phyloP scores from a whole-genome alignment of 1,140 invertebrate species.

The Aphis gossypii region DNA sequence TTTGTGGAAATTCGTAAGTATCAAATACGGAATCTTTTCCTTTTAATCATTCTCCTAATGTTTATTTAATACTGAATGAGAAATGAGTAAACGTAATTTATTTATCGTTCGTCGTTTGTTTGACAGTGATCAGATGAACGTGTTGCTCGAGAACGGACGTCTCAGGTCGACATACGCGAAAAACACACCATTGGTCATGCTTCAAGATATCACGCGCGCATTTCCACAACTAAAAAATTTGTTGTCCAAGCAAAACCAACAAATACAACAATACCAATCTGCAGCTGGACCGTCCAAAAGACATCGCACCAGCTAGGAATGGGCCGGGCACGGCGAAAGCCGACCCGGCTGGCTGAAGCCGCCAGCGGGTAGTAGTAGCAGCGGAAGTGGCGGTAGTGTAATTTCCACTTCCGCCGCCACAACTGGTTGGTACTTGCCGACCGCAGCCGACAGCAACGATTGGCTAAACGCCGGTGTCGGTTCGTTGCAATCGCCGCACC shows the following conservation, averaged over 20 bases:
- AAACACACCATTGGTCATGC: neutral
- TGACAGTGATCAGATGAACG: neutral
- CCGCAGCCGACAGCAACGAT: slow-evolving; percentile 20
- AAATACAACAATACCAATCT: slow-evolving; percentile 63
- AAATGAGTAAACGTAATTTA: too few species aligned
- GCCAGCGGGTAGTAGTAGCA: neutral
- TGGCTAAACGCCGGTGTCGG: slow-evolving; percentile 39
- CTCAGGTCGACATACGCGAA: neutral
- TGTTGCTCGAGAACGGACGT: slow-evolving; percentile 31
- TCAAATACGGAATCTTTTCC: neutral
- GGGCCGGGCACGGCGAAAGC: slow-evolving; percentile 48
- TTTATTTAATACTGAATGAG: neutral
- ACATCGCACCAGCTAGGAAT: slow-evolving; percentile 49
- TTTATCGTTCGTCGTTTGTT: neutral
- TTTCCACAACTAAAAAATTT: neutral
- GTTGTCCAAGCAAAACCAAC: neutral
- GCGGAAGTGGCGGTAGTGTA: neutral
- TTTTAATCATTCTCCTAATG: neutral
- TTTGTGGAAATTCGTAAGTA: slow-evolving; percentile 38
- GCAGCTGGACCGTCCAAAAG: neutral
- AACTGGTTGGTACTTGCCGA: neutral
- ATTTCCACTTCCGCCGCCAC: neutral
- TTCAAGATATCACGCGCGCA: neutral
- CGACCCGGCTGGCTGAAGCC: slow-evolving; percentile 40
- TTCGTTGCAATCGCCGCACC: neutral